Conservation (phyloP, 53 echinoderm and acorn worm genomes). For the Mesocentrotus franciscanus region DNA sequence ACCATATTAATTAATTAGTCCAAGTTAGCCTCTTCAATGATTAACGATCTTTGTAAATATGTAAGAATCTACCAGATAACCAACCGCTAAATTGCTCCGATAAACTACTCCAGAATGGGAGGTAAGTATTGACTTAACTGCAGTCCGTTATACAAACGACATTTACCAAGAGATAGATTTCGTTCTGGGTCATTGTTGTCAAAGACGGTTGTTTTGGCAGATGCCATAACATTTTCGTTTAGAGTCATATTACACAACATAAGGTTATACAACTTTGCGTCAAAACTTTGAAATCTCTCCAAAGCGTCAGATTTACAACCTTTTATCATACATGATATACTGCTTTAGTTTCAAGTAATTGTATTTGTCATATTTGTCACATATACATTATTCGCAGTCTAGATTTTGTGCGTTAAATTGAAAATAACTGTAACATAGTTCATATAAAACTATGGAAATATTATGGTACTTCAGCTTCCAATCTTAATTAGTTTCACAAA, state of each 20-base stretch:
- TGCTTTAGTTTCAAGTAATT: too few species aligned
- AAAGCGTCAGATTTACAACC: not conserved
- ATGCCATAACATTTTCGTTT: not conserved
- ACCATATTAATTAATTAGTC: slow-evolving; percentile 46
- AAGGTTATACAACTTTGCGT: not conserved
- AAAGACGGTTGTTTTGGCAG: not conserved
- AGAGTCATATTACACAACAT: not conserved
- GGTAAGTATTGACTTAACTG: slow-evolving; percentile 41
- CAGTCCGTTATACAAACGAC: slow-evolving; percentile 42
- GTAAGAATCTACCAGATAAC: slow-evolving; percentile 8
- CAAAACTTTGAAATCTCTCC: not conserved
- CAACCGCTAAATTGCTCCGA: slow-evolving; percentile 35
- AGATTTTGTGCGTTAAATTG: not conserved
- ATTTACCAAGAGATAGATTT: slow-evolving; percentile 1
- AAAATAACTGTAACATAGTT: not conserved
- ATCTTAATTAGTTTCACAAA: not conserved
- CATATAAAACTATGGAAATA: not conserved
- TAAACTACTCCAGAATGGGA: slow-evolving; percentile 9
- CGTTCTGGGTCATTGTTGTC: slow-evolving; percentile 16
- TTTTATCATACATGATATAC: not conserved
- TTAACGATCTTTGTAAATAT: slow-evolving; percentile 23
- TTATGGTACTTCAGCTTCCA: not conserved
- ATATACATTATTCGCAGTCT: not conserved
- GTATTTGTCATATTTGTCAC: too few species aligned
- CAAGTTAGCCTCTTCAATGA: slow-evolving; percentile 31